These are phyloP conservation scores for Monochamus saltuarius DNA, from an alignment of 1,140 invertebrate genomes.

Conservation along the genomic window DNA sequence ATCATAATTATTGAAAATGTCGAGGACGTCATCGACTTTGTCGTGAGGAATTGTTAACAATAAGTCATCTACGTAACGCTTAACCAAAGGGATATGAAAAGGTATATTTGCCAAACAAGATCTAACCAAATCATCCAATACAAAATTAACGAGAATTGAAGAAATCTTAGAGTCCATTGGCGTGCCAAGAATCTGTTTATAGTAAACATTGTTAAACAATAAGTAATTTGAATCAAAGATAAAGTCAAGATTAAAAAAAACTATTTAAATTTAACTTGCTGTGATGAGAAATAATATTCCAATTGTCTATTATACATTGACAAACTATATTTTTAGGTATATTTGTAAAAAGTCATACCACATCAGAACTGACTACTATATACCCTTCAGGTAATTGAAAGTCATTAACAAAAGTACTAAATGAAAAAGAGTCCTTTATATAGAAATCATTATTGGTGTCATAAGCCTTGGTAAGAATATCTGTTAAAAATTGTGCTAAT, in stretches of 20 bases:
- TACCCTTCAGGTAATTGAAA: slow-evolving; percentile 6
- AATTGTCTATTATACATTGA: neutral
- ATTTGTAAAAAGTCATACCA: slow-evolving; percentile 8
- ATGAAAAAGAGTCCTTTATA: slow-evolving; percentile 8
- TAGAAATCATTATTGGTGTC: slow-evolving; percentile 3
- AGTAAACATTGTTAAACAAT: slow-evolving; percentile 9
- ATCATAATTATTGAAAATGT: slow-evolving; percentile 13
- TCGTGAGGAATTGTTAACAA: slow-evolving; percentile 3
- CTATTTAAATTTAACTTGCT: neutral
- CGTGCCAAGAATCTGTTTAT: slow-evolving; percentile 11
- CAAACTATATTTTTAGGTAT: neutral
- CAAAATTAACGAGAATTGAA: neutral
- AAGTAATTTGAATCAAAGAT: slow-evolving; percentile 6
- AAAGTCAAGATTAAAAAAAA: slow-evolving; percentile 6
- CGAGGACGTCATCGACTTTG: slow-evolving; percentile 3
- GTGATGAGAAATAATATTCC: slow-evolving; percentile 8
- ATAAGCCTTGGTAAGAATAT: slow-evolving; percentile 6
- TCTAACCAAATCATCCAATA: slow-evolving; percentile 2
- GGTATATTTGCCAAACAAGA: neutral
- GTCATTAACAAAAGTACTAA: neutral
- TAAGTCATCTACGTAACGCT: slow-evolving; percentile 20
- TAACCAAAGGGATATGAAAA: slow-evolving; percentile 6
- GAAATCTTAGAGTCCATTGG: slow-evolving; percentile 1
- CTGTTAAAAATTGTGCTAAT: neutral
- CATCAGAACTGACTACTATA: slow-evolving; percentile 8